phyloP scores from a whole-genome alignment of 2,888 invertebrate species.

The Pyrgus malvae region DNA sequence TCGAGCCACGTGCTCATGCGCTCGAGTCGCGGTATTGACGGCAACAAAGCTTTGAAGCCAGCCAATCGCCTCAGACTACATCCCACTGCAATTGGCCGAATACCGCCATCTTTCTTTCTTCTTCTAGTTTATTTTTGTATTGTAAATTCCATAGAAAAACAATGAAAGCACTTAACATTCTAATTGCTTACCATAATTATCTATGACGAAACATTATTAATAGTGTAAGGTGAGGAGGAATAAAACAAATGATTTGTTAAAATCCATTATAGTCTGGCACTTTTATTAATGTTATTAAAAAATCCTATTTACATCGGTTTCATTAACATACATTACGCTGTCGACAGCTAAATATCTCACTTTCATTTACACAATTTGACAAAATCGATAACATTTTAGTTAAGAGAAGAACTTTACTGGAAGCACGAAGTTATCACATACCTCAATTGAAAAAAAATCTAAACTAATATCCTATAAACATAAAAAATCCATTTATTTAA shows the following conservation, averaged over 20 bases:
- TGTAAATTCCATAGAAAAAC: no score
- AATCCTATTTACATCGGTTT: constrained; percentile 63
- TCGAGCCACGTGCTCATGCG: no score
- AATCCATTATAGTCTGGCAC: constrained; percentile 64
- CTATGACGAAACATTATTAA: neutral
- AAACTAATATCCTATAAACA: neutral
- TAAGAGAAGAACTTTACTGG: constrained; percentile 37
- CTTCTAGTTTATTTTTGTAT: no score
- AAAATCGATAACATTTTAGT: constrained; percentile 16
- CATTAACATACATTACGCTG: constrained; percentile 42
- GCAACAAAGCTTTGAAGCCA: no score
- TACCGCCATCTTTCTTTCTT: no score
- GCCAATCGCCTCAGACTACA: no score
- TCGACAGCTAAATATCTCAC: constrained; percentile 52
- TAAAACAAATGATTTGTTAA: constrained; percentile 34
- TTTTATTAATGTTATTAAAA: constrained; percentile 61
- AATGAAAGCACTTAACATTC: no score
- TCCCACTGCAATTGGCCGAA: no score
- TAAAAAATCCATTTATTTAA: neutral
- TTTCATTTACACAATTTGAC: constrained; percentile 44
- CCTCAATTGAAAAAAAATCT: neutral
- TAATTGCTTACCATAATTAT: neutral
- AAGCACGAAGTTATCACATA: constrained; percentile 44
- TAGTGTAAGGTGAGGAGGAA: neutral
- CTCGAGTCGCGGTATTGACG: no score